phyloP scores from a whole-genome alignment of 2,888 invertebrate genomes.

The Epiperipatus broadwayi region DNA sequence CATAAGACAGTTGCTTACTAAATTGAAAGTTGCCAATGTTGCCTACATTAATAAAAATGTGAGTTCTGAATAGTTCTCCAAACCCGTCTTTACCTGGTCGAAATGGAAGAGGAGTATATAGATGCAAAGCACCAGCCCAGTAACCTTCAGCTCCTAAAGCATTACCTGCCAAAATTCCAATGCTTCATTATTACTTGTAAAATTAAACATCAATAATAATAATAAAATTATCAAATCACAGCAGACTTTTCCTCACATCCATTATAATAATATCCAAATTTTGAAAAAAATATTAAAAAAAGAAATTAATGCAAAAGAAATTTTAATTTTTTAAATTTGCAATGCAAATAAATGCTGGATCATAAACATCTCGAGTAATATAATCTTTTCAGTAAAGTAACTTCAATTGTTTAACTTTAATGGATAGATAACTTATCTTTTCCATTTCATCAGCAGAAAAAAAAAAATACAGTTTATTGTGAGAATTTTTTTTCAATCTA shows the following conservation, averaged over 20 bases:
- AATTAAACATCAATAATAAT: not conserved
- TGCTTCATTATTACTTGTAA: not conserved
- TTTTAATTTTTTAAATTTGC: no score
- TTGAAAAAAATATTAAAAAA: conserved; percentile 29
- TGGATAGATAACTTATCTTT: no score
- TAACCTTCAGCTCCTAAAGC: conserved; percentile 42
- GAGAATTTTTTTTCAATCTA: no score
- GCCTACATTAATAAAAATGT: conserved; percentile 72
- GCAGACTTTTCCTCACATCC: not conserved
- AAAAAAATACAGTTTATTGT: no score
- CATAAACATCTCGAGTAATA: no score
- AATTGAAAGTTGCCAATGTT: conserved; percentile 44
- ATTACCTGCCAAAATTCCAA: conserved; percentile 21
- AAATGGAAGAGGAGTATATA: conserved; percentile 78
- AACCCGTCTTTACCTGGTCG: conserved; percentile 53
- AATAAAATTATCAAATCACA: not conserved
- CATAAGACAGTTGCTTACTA: conserved; percentile 31
- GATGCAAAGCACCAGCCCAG: conserved; percentile 67
- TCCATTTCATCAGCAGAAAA: no score
- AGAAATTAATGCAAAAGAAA: conserved; percentile 10
- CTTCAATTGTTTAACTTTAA: no score
- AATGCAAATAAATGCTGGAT: no score
- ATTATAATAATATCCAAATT: conserved; percentile 4
- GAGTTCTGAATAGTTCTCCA: conserved; percentile 64
- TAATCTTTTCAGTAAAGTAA: no score